Evolutionary conservation across 2,113 vertebrate genomes (phyloP), one percentile per base, ranked within the genome.

Genomic region (Alces alces): DNA sequence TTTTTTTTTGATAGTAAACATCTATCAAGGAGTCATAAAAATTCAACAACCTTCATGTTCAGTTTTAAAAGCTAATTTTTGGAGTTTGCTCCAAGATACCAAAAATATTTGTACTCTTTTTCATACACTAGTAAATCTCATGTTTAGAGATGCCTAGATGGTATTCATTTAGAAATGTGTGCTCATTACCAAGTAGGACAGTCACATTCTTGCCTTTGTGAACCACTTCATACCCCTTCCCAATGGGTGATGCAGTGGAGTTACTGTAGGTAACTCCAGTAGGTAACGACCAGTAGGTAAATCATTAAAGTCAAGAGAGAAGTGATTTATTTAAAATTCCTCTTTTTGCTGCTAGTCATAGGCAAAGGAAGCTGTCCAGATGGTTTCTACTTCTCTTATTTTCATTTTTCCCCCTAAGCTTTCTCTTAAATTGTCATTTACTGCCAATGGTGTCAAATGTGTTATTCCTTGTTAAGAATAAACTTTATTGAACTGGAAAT

Each of bases 401-500:
- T 97, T 89, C 19, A n/a, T 57, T 64, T 89, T 36, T 86, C 43
- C 23, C 36, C n/a, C 27, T 17, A 92, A 86, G 21, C 82, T 97
- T 96, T 97, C 43, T 83, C 89, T 57, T 96, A 91, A 79, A 95
- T 89, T 96, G 73, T 90, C 82, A 96, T 98, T 96, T 98, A 94
- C 39, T 92, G 85, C 83, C 93, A 96, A 30, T 19, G 93, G 83
- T 95, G 96, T 95, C 97, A 97, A 86, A 52, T 85, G 47, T 95
- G 39, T 90, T 98, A 97, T 83, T 98, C 58, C 93, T 98, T 89
- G 88, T 97, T 96, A 98, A 98, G 94, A 98, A 98, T 87, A 96
- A 98, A 88, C 89, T 96, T 96, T 98, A 98, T 91, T 94, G 98
- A 98, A 98, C 98, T 98, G 98, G 97, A 98, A 98, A 98, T 98